phyloP scores from a whole-genome alignment of 2,797 vertebrate genomes.

The Melopsittacus undulatus region DNA sequence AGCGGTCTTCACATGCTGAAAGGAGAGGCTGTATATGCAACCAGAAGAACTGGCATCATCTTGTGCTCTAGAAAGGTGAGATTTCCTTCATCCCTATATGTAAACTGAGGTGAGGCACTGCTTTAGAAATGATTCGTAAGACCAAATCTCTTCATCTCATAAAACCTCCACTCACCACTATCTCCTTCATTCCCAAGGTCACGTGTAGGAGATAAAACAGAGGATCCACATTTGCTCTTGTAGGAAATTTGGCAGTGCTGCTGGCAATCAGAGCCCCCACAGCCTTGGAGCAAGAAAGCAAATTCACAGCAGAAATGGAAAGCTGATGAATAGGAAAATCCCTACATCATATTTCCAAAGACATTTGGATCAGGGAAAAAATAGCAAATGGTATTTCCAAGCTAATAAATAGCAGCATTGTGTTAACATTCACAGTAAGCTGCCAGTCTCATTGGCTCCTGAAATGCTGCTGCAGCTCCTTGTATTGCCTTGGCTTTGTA shows the following conservation, averaged over 20 bases:
- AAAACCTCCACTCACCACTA: not conserved
- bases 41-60: not conserved
- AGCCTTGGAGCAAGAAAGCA: not conserved
- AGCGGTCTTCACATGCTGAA: not conserved
- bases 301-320: slow-evolving; percentile 1
- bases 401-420: not conserved
- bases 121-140: not conserved
- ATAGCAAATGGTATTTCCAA: not conserved
- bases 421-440: not conserved
- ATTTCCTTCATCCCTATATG: not conserved
- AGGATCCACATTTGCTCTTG: not conserved
- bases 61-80: not conserved
- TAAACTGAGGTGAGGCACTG: not conserved
- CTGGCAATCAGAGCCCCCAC: not conserved
- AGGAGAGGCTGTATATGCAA: not conserved
- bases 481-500: not conserved
- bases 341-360: not conserved
- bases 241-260: not conserved
- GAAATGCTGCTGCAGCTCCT: not conserved
- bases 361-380: not conserved
- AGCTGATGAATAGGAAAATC: slow-evolving; percentile 31
- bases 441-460: not conserved
- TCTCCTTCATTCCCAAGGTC: not conserved
- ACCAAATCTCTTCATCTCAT: not conserved
- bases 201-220: not conserved